Conservation (phyloP, 1,140 invertebrate species). For the Zelostemma sp. region DNA sequence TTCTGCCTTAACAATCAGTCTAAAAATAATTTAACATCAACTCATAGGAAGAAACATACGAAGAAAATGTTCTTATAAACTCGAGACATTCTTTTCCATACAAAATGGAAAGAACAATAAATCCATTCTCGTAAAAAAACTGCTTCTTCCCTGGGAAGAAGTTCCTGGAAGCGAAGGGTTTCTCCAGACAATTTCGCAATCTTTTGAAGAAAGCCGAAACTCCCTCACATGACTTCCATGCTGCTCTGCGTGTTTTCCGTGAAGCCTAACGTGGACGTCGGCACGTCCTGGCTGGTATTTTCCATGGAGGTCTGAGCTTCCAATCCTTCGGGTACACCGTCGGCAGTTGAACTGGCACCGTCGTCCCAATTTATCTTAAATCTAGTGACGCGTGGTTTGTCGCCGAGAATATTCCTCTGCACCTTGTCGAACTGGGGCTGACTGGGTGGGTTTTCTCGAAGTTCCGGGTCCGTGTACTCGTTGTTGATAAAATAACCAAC, state of each 20-base stretch:
- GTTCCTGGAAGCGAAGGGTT: no score
- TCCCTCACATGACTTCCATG: slow-evolving; percentile 68
- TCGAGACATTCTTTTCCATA: no score
- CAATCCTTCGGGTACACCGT: slow-evolving; percentile 56
- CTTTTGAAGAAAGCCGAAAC: no score
- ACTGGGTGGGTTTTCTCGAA: slow-evolving; percentile 94
- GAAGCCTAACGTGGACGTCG: slow-evolving; percentile 61
- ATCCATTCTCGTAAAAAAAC: no score
- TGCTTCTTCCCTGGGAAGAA: no score
- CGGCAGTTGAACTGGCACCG: slow-evolving; percentile 63
- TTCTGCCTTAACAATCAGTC: background rate
- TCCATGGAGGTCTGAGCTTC: slow-evolving; percentile 56
- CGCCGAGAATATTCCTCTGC: slow-evolving; percentile 92
- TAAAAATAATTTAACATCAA: background rate
- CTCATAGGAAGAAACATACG: background rate
- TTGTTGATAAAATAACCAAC: slow-evolving; percentile 99
- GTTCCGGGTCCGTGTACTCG: slow-evolving; percentile 94
- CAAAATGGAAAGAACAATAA: no score
- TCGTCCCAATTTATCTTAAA: slow-evolving; percentile 99
- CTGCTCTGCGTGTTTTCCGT: slow-evolving; percentile 67
- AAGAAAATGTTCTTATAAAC: no score
- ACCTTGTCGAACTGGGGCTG: slow-evolving; percentile 95
- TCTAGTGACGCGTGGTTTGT: slow-evolving; percentile 93
- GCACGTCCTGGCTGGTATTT: slow-evolving; percentile 59
- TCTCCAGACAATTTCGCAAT: no score